phyloP scores from a whole-genome alignment of 1,140 invertebrate species.

The Aricia agestis region DNA sequence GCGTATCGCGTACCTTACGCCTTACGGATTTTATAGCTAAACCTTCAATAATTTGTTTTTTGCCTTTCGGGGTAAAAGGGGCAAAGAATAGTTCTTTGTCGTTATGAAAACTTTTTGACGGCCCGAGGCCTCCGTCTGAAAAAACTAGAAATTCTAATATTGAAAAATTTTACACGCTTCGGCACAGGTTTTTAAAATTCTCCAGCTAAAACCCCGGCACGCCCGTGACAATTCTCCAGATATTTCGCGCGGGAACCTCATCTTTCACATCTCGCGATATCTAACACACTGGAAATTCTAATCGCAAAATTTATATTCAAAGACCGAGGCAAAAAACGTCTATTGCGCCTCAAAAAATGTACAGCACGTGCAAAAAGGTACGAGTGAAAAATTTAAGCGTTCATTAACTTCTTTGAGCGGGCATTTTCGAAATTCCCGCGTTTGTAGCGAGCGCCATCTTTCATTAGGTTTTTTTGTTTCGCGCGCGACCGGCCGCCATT shows the following conservation, averaged over 20 bases:
- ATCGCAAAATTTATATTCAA: conserved; percentile 13
- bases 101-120: not conserved
- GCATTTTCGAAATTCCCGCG: conserved; percentile 23
- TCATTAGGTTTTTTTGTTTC: conserved; percentile 34
- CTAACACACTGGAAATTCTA: not conserved
- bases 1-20: no score
- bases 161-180: not conserved
- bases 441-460: conserved; percentile 21
- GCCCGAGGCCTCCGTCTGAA: not conserved
- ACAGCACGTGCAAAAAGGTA: conserved; percentile 13
- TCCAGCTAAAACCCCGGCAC: not conserved
- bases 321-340: not conserved
- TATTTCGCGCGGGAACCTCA: not conserved
- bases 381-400: conserved; percentile 20
- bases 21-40: no score
- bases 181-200: not conserved
- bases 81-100: no score
- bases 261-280: not conserved
- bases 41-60: no score
- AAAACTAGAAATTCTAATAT: not conserved
- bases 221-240: not conserved
- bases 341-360: conserved; percentile 4
- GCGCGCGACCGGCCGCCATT: conserved; percentile 25
- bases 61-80: no score
- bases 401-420: conserved; percentile 14